Conservation (phyloP, 2,888 invertebrate species). For the Timandra comae region DNA sequence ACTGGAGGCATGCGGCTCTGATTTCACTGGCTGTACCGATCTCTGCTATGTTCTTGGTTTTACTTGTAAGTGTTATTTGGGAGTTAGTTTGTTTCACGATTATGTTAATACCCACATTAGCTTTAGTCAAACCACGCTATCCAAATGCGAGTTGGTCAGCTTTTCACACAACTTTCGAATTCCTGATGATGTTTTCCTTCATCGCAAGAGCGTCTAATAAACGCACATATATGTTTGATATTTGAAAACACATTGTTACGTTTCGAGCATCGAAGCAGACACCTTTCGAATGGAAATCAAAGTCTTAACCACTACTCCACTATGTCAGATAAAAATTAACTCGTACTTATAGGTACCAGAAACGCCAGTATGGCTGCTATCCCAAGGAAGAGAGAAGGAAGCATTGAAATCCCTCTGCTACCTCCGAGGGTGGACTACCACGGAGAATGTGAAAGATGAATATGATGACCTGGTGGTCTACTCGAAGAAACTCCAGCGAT, state of each 20-base stretch:
- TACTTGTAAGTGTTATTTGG: constrained; percentile 47
- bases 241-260: too few species aligned
- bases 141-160: too few species aligned
- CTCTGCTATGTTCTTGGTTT: constrained; percentile 62
- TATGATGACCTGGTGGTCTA: constrained; percentile 57
- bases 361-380: constrained; percentile 75
- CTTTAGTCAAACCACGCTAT: too few species aligned
- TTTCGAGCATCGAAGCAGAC: too few species aligned
- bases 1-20: constrained; percentile 69
- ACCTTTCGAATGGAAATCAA: too few species aligned
- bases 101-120: too few species aligned
- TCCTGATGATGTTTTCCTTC: too few species aligned
- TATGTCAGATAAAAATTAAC: too few species aligned
- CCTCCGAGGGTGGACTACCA: constrained; percentile 73
- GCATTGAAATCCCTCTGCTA: constrained; percentile 71
- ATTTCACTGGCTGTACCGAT: constrained; percentile 66
- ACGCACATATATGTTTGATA: too few species aligned
- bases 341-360: constrained; percentile 75
- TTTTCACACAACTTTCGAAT: too few species aligned
- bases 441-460: constrained; percentile 63
- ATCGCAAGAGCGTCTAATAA: too few species aligned
- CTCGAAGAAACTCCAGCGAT: constrained; percentile 47
- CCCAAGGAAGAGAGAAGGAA: constrained; percentile 65
- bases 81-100: neutral
- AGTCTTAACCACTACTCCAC: too few species aligned